These are phyloP conservation scores for Megaceryle alcyon DNA, from an alignment of 2,797 vertebrate species.

Conservation along the genomic window DNA sequence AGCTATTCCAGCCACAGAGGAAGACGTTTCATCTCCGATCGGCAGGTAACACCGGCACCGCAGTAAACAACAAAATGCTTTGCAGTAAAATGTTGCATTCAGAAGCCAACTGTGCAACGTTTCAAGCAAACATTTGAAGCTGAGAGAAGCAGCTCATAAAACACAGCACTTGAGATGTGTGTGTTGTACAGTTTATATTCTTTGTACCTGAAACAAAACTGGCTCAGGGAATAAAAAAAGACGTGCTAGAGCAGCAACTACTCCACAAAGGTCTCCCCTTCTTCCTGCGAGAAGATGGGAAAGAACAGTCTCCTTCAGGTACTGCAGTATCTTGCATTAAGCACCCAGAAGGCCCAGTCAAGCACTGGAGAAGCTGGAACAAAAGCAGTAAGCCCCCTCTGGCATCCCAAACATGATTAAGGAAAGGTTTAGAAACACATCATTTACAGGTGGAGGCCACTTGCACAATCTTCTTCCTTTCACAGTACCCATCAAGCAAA, in stretches of 20 bases:
- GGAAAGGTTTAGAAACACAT: not conserved
- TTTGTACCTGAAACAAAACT: conserved; percentile 8
- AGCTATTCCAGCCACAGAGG: not conserved
- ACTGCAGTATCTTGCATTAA: not conserved
- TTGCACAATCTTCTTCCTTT: not conserved
- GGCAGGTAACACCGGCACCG: not conserved
- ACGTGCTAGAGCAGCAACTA: not conserved
- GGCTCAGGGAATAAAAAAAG: not conserved
- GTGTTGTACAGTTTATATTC: not conserved
- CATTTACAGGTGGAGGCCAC: not conserved
- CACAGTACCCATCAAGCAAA: not conserved
- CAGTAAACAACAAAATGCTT: not conserved
- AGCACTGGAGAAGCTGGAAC: not conserved
- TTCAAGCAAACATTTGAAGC: not conserved
- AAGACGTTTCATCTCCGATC: not conserved
- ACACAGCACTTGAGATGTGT: not conserved
- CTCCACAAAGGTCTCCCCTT: not conserved
- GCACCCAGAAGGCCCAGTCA: not conserved
- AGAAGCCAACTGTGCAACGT: not conserved
- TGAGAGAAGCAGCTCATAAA: not conserved
- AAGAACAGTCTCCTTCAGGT: not conserved
- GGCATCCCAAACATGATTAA: not conserved
- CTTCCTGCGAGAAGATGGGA: not conserved
- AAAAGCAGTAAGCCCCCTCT: not conserved
- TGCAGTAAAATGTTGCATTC: not conserved